A percentile compares a stretch with the other conserved stretches of the same genome.
phyloP scores from a whole-genome alignment of 2,113 vertebrate species.

The Campylomormyrus tamandua region DNA sequence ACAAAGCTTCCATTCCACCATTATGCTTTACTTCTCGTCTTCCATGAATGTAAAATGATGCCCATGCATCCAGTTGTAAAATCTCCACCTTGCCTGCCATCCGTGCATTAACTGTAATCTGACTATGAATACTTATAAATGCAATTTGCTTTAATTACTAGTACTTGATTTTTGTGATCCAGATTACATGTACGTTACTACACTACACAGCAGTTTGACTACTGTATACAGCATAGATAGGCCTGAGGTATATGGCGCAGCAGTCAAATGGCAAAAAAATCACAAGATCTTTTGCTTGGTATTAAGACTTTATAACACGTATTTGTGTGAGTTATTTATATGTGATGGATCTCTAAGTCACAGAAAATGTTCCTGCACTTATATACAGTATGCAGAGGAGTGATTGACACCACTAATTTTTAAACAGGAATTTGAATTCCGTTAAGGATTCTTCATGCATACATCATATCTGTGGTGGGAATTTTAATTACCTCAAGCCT shows the following conservation, averaged over 20 bases:
- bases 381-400: conserved; percentile 18
- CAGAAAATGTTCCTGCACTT: background rate
- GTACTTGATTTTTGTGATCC: background rate
- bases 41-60: background rate
- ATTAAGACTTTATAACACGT: background rate
- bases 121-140: background rate
- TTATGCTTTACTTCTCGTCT: background rate
- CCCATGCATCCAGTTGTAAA: background rate
- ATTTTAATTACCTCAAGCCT: conserved; percentile 52
- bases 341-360: background rate
- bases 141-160: background rate
- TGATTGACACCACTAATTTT: conserved; percentile 51
- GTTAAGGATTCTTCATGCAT: conserved; percentile 39
- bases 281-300: background rate
- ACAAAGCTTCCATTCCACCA: background rate
- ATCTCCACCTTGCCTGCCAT: background rate
- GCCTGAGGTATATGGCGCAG: background rate
- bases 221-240: background rate
- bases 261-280: background rate
- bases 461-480: conserved; percentile 54
- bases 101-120: background rate
- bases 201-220: background rate
- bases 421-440: conserved; percentile 62
- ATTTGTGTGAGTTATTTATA: background rate
- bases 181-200: background rate